Base-by-base conservation (phyloP, 1,140 invertebrate genomes). In the Glossosoma conforme region DNA sequence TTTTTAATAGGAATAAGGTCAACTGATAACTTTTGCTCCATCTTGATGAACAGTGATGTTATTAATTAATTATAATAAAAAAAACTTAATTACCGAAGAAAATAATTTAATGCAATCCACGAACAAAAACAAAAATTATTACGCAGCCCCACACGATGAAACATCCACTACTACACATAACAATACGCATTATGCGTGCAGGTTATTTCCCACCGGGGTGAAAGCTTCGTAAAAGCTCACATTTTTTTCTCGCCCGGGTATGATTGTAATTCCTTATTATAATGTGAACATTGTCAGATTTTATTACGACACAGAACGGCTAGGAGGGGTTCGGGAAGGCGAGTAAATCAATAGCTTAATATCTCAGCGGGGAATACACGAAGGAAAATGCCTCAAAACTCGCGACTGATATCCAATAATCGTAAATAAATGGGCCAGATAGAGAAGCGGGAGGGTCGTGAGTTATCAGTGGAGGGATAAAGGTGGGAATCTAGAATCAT, bases 341-440 rank as follows among this genome's bases (percentile, higher is more conserved):
- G 19, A 50, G 48, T 52, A 52, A 46, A 56, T 56, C 48, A 56
- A 56, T 33, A 33, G 44, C 24, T 21, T 56, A 52, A 56, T 56
- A 52, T 56, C 54, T 45, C 54, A 43, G 36, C 33, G 30, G 54
- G 54, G 49, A 55, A 55, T 55, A 38, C 47, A 48, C 42, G 37
- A 35, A 47, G 14, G 54, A 52, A 46, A 56, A 56, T 56, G 48
- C 54, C 54, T 56, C 54, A 56, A 52, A 55, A 51, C 28, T 56
- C 54, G 33, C 42, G 49, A 47, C 49, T 47, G 49, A 52, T 56
- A 56, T 46, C 54, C 54, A 56, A 56, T 56, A 56, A 56, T 56
- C 54, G 47, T 56, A 56, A 56, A 56, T 56, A 56, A 56, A 56
- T 56, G 21, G 36, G 15, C n/a, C 21, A 50, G 25, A 38, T 21